These are phyloP conservation scores for Pseudopodoces humilis DNA, from an alignment of 2,113 vertebrate genomes.

Conservation along the genomic window DNA sequence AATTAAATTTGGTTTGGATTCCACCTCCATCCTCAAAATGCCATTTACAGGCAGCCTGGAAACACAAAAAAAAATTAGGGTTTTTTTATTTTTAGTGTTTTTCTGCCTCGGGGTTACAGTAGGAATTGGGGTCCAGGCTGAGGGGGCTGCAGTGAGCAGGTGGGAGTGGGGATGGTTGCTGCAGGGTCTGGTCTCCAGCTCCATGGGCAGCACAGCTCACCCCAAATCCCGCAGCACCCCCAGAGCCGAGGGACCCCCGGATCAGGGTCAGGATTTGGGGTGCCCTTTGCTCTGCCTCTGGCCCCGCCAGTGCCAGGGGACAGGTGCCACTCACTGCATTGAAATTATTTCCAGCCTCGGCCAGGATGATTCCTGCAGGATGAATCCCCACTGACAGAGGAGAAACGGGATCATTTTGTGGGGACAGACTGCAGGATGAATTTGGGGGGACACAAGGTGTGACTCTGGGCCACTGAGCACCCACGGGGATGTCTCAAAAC, in stretches of 20 bases:
- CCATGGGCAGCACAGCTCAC: not conserved
- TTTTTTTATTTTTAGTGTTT: not conserved
- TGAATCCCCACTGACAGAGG: too few species aligned
- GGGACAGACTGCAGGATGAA: not conserved
- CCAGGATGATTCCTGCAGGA: not conserved
- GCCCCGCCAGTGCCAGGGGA: not conserved
- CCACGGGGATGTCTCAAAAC: not conserved
- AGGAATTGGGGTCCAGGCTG: not conserved
- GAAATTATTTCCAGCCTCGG: accelerated
- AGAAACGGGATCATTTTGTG: not conserved
- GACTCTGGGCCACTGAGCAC: accelerated
- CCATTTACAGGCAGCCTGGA: not conserved
- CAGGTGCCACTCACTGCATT: not conserved
- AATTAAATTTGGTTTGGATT: not conserved
- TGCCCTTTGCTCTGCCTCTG: not conserved
- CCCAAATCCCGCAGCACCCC: not conserved
- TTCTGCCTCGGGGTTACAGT: not conserved
- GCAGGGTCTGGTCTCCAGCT: not conserved
- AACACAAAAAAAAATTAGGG: not conserved
- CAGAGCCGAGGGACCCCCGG: accelerated
- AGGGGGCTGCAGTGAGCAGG: not conserved
- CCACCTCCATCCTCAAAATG: not conserved
- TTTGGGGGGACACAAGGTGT: not conserved
- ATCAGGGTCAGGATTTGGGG: not conserved
- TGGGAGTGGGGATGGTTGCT: accelerated